Conservation (phyloP, 2,888 invertebrate genomes). For the Cecidostiba fungosa region DNA sequence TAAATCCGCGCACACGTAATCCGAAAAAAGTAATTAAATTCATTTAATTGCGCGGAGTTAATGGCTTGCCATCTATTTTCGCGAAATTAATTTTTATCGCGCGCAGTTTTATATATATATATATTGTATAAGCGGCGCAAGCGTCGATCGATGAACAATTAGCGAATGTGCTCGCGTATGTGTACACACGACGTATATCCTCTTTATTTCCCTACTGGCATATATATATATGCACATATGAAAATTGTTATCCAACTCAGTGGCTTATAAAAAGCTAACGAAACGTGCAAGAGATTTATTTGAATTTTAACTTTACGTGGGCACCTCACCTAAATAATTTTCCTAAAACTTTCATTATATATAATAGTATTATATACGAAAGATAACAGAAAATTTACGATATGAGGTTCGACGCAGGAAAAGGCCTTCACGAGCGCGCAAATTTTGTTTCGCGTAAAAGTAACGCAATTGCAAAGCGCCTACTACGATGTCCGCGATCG, state of each 20-base stretch:
- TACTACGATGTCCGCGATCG: neutral
- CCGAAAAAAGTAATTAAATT: neutral
- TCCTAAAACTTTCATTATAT: neutral
- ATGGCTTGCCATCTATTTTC: neutral
- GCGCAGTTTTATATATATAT: neutral
- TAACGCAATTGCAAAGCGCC: constrained; percentile 11
- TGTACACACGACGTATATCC: neutral
- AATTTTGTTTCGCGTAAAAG: constrained; percentile 14
- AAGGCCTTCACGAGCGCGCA: neutral
- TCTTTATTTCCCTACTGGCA: neutral
- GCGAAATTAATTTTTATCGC: neutral
- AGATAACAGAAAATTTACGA: neutral
- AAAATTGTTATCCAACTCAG: constrained; percentile 27
- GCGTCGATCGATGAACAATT: neutral
- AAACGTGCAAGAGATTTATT: neutral
- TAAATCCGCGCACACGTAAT: neutral
- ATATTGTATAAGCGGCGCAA: neutral
- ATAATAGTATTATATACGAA: too few species aligned
- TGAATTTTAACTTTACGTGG: neutral
- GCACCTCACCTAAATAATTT: neutral
- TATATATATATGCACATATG: neutral
- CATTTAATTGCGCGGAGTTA: neutral
- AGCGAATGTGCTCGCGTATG: neutral
- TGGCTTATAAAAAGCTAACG: constrained; percentile 8
- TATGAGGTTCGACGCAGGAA: neutral